Conservation (phyloP, 1,140 invertebrate species). For the Babylonia areolata region DNA sequence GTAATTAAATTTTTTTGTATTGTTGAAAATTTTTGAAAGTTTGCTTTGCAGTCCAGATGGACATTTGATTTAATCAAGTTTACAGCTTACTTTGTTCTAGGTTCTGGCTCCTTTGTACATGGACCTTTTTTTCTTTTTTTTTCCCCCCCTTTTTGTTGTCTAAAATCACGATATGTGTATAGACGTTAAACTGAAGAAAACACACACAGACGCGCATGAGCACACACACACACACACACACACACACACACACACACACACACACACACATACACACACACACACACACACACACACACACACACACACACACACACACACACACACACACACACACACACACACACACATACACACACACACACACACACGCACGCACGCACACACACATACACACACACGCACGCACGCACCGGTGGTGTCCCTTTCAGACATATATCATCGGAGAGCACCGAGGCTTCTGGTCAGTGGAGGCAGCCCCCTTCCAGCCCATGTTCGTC, state of each 20-base stretch:
- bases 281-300: background rate
- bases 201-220: too few species aligned
- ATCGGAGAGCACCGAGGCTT: conserved; percentile 40
- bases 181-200: too few species aligned
- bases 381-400: background rate
- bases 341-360: background rate
- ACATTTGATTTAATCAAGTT: too few species aligned
- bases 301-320: background rate
- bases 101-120: too few species aligned
- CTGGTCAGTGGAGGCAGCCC: conserved; percentile 44
- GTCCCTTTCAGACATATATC: conserved; percentile 38
- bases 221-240: background rate
- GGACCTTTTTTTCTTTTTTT: too few species aligned
- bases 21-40: too few species aligned
- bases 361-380: background rate
- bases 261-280: background rate
- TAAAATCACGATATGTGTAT: too few species aligned
- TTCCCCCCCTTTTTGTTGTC: too few species aligned
- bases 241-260: background rate
- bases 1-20: too few species aligned
- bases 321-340: background rate
- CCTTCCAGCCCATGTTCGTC: conserved; percentile 41
- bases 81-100: too few species aligned
- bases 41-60: too few species aligned
- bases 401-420: background rate